A percentile compares a stretch with the other conserved stretches of the same genome.
phyloP scores from a whole-genome alignment of 2,797 vertebrate species.

The Dallia pectoralis region DNA sequence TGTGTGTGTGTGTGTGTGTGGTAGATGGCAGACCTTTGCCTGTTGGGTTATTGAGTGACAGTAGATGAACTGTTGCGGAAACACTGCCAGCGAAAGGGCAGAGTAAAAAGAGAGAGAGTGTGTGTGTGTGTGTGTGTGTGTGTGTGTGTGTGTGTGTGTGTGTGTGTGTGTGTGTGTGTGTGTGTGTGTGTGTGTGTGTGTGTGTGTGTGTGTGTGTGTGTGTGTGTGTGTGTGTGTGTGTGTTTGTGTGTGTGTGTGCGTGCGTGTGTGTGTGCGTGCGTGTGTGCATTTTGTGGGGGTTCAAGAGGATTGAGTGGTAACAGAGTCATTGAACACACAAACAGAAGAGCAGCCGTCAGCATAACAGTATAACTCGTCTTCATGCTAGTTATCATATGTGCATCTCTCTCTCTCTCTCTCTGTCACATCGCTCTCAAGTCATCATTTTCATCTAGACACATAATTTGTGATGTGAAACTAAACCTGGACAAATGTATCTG shows the following conservation, averaged over 20 bases:
- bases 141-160: constrained; percentile 1
- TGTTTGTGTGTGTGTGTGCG: constrained; percentile 10
- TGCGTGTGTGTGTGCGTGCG: constrained; percentile 1
- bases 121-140: not conserved
- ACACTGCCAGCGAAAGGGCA: constrained; percentile 21
- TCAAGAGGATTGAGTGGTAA: not conserved
- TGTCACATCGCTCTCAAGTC: not conserved
- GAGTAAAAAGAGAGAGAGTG: not conserved
- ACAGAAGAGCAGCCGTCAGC: not conserved
- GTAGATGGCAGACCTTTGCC: constrained; percentile 3
- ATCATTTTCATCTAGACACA: no score
- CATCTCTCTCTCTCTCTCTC: not conserved
- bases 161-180: not conserved
- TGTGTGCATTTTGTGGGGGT: not conserved
- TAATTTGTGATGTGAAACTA: no score
- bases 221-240: not conserved
- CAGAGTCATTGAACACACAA: not conserved
- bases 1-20: not conserved
- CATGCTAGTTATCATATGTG: not conserved
- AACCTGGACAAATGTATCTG: no score
- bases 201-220: not conserved
- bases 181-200: not conserved
- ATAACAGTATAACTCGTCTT: no score
- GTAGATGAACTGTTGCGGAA: constrained; percentile 37
- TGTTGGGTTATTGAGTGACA: constrained; percentile 42